Base-by-base conservation (phyloP, 1,140 invertebrate genomes). In the Spodoptera litura region DNA sequence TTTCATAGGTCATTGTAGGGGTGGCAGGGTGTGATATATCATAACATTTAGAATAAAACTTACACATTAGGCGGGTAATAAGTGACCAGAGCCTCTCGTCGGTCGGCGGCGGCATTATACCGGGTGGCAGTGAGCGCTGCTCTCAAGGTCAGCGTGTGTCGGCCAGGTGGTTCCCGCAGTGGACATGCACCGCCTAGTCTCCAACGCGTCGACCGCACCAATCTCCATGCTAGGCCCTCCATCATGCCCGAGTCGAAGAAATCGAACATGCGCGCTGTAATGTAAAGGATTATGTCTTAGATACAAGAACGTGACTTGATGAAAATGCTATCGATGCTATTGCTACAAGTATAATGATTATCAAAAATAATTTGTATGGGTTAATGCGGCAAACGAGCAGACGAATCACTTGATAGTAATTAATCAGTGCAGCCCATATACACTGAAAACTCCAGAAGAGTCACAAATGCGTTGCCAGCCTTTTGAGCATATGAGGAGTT, bases 201-300 rank as follows among this genome's bases (percentile, higher is more conserved):
- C 93, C 93, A 94, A 27, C 89, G 85, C n/a, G 90, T 90, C 77
- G 83, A 79, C 35, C 89, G 90, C 72, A 84, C 59, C 71, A 94
- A 78, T 61, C 91, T 88, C 89, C 89, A 96, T 89, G 97, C 97
- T 13, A 98, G 95, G 25, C 97, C 96, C 91, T 98, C 97, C 98
- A 98, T 98, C 71, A 97, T 97, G 49, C 97, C 97, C 74, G 97
- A 94, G 91, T 98, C 98, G 91, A 98, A 97, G 93, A 97, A 98
- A 93, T 98, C 98, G 89, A 98, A 98, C 95, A 97, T 96, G 70
- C 97, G 96, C 75, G 97, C 97, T 95, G 90, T 87, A 94, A 89
- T 72, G 20, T 70, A 31, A 12, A 9, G 11, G 44, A 9, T 13
- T 13, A 6, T 31, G n/a, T 3, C 0, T 27, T 56, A 56, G 15